Conservation (phyloP, 2,797 vertebrate genomes). For the Takifugu ocellatus region DNA sequence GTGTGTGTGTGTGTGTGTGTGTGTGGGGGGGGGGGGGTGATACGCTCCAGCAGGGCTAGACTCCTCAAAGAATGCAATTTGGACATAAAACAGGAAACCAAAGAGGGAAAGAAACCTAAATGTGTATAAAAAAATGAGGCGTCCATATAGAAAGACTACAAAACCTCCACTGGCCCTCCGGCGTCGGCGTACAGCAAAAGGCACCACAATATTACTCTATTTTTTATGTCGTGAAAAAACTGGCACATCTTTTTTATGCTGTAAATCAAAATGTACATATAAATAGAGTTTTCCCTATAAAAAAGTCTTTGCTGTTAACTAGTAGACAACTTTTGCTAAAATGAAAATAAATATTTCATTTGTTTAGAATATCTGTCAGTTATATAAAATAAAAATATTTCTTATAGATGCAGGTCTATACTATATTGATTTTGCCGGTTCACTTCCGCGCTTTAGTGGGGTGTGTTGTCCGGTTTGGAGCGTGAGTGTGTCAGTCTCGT, state of each 20-base stretch:
- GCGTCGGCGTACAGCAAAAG: conserved; percentile 97
- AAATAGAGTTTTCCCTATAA: conserved; percentile 99
- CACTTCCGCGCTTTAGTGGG: conserved; percentile 80
- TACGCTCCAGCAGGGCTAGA: conserved; percentile 75
- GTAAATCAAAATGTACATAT: conserved; percentile 99
- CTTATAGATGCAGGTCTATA: conserved; percentile 87
- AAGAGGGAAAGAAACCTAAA: conserved; percentile 70
- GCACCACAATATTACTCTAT: conserved; percentile 99
- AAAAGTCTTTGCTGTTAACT: conserved; percentile 98
- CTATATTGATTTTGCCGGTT: conserved; percentile 76
- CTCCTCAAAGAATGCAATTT: conserved; percentile 73
- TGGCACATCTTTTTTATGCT: conserved; percentile 95
- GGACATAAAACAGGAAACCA: conserved; percentile 65
- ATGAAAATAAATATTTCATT: conserved; percentile 99
- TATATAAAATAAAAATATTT: conserved; percentile 99
- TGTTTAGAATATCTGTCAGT: conserved; percentile 98
- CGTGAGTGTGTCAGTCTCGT: conserved; percentile 82
- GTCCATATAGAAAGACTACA: conserved; percentile 91
- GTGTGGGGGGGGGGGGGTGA: too few relatives aligned
- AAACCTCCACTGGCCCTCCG: conserved; percentile 92
- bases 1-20: conserved; percentile 27
- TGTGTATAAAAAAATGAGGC: conserved; percentile 83
- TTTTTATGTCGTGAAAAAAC: conserved; percentile 98
- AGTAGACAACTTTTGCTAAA: conserved; percentile 99
- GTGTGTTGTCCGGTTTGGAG: conserved; percentile 85